Evolutionary conservation across 2,797 vertebrate species (phyloP), one percentile per base, ranked within the genome.

Genomic region (Chromobotia macracanthus): DNA sequence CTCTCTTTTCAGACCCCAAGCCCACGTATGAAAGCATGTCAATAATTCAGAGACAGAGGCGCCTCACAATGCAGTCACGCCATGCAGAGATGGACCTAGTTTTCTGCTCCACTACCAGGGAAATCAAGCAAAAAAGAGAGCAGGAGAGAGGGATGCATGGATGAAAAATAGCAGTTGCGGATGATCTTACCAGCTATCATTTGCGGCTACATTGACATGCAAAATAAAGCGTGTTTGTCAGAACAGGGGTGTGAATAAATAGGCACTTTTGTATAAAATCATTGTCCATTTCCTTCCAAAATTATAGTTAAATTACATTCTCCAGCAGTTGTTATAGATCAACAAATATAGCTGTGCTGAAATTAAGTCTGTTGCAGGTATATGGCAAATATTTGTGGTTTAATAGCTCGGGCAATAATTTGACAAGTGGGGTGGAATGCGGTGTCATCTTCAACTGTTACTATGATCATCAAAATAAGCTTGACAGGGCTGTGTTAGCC

Each of bases 1-100:
- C 91, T 94, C 88, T 93, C 91, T 92, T 94, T 95, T 94, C 93
- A 95, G 90, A 90, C 90, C 89, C 87, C 89, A 88, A 91, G 90
- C 92, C 90, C 87, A 89, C 89, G 86, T 91, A 90, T 92, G 91
- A 93, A 88, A 89, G 92, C 91, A 93, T 87, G 92, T 94, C 93
- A 93, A 93, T 93, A 93, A 94, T 92, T 92, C 88, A 50, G 84
- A 89, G 90, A 91, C 91, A 79, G 85, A 89, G 88, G 88, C 84
- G 88, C 89, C 87, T 86, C 88, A 91, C 89, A 92, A 90, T 89
- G 86, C 89, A 16, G 63, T 89, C 83, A 87, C 84, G 77, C 84
- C 83, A 84, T 80, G 89, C 89, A 90, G 91, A 88, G 80, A 75
- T 76, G 67, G 86, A 84, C 88, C 90, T 80, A 86, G 73, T 82